These are phyloP conservation scores for Acanthis flammea DNA, from an alignment of 2,797 vertebrate species.

Conservation along the genomic window DNA sequence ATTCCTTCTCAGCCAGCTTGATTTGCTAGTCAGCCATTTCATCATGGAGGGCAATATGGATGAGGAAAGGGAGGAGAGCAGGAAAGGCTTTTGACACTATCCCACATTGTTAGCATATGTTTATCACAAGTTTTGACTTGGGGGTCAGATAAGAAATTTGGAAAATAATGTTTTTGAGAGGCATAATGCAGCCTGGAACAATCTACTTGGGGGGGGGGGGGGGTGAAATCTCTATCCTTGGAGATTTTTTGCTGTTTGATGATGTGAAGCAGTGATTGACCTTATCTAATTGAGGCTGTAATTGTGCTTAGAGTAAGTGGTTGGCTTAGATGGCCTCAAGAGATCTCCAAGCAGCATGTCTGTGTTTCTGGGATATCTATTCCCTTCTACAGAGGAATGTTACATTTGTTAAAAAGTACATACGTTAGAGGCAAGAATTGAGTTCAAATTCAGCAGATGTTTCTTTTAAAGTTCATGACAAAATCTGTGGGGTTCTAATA, in stretches of 20 bases:
- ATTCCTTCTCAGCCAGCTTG: neutral
- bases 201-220: neutral
- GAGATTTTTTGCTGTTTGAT: neutral
- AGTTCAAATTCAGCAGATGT: neutral
- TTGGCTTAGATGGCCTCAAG: neutral
- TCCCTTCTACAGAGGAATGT: neutral
- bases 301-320: neutral
- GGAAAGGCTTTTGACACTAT: neutral
- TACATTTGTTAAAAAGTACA: neutral
- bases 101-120: neutral
- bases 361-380: neutral
- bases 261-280: neutral
- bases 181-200: neutral
- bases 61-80: neutral
- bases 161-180: neutral
- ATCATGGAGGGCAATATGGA: neutral
- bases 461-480: neutral
- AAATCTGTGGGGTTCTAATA: neutral
- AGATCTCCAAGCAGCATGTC: neutral
- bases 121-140: neutral
- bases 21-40: neutral
- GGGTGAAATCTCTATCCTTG: neutral
- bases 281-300: neutral
- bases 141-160: neutral
- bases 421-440: neutral